Evolutionary conservation across 2,113 vertebrate species (phyloP).

Genomic region (Leptosomus discolor): DNA sequence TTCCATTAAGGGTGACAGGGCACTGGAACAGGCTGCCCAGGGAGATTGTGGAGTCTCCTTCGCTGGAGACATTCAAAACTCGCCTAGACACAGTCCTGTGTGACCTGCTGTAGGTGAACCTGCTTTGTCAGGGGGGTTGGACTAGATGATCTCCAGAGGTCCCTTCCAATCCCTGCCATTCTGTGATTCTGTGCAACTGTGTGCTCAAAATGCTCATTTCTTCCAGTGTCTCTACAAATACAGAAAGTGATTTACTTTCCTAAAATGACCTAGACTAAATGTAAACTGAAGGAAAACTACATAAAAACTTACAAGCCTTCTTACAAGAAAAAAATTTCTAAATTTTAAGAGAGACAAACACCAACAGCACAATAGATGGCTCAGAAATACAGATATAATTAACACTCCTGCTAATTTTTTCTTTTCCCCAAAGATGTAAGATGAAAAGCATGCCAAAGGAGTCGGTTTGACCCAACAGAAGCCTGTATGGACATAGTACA

Average conservation of each 20-base stretch:
- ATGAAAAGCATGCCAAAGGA: neutral
- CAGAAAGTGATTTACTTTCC: neutral
- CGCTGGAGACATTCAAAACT: too few species aligned
- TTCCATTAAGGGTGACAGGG: too few species aligned
- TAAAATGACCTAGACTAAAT: neutral
- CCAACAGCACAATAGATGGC: neutral
- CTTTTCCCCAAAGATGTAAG: neutral
- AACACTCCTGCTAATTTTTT: neutral
- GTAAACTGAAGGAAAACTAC: neutral
- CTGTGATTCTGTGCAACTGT: too few species aligned
- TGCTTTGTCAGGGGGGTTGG: too few species aligned
- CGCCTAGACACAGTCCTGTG: too few species aligned
- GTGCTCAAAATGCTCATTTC: neutral
- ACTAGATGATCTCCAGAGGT: too few species aligned
- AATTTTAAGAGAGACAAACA: neutral
- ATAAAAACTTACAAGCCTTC: neutral
- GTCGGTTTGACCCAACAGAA: neutral
- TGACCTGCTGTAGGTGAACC: too few species aligned
- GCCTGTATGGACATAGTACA: neutral
- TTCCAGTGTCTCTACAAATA: neutral
- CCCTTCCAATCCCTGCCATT: too few species aligned
- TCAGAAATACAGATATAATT: neutral
- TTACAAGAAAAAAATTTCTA: neutral
- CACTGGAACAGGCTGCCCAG: too few species aligned
- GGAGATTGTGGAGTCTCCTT: too few species aligned